Conservation (phyloP, 2,888 invertebrate genomes). For the Liodrosophila aerea region DNA sequence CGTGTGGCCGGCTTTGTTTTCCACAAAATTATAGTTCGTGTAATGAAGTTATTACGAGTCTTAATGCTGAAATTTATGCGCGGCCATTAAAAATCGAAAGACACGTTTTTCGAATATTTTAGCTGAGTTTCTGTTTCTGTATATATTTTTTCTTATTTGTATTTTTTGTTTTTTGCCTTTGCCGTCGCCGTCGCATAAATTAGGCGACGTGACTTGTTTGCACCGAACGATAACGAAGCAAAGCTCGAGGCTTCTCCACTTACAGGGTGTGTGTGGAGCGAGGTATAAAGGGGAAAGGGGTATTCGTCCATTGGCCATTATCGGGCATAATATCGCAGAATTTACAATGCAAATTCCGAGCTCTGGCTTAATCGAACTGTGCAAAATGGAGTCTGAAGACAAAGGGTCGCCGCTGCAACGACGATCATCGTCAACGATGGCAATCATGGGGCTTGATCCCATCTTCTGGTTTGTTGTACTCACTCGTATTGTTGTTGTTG, state of each 20-base stretch:
- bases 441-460: constrained; percentile 16
- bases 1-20: constrained; percentile 36
- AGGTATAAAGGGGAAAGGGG: background rate
- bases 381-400: constrained; percentile 56
- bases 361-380: constrained; percentile 57
- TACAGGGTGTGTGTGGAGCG: constrained; percentile 18
- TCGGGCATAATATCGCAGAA: constrained; percentile 60
- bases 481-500: constrained; percentile 9
- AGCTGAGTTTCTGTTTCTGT: constrained; percentile 27
- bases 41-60: constrained; percentile 80
- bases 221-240: constrained; percentile 58
- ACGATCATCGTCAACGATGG: constrained; percentile 10
- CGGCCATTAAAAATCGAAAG: constrained; percentile 74
- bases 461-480: constrained; percentile 1
- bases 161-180: constrained; percentile 18
- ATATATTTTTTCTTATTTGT: constrained; percentile 8
- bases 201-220: constrained; percentile 73
- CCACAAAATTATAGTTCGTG: constrained; percentile 66
- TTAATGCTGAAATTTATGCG: constrained; percentile 79
- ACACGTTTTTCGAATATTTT: constrained; percentile 78
- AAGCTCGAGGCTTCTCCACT: constrained; percentile 17
- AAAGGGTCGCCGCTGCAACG: constrained; percentile 38
- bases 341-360: constrained; percentile 70
- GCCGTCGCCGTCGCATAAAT: constrained; percentile 67
- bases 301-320: constrained; percentile 45